Conservation (phyloP, 2,113 vertebrate genomes). For the Tursiops truncatus region DNA sequence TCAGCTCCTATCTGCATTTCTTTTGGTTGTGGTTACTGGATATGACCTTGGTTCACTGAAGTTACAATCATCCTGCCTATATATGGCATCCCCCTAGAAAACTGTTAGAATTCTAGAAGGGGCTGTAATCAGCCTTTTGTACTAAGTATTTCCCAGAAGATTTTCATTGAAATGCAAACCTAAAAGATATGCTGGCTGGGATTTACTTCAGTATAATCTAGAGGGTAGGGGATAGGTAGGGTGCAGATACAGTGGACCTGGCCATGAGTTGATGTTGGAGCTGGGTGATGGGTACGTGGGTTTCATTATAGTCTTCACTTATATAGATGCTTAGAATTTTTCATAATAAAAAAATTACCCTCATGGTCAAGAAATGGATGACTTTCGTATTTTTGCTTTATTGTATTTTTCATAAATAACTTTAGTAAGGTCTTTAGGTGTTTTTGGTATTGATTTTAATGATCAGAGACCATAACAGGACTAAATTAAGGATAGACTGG, state of each 20-base stretch:
- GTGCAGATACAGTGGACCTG: neutral
- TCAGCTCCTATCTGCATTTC: neutral
- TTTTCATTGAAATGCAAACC: neutral
- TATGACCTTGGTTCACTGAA: neutral
- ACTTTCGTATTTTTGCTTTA: conserved; percentile 37
- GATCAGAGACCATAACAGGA: neutral
- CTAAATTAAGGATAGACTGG: conserved; percentile 28
- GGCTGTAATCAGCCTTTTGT: neutral
- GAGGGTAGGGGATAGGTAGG: neutral
- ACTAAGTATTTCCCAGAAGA: neutral
- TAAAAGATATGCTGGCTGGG: neutral
- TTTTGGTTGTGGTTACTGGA: neutral
- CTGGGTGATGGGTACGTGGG: neutral
- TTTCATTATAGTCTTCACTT: conserved; percentile 25
- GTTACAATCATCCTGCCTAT: neutral
- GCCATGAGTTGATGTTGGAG: neutral
- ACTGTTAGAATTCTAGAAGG: conserved; percentile 16
- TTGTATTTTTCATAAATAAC: conserved; percentile 31
- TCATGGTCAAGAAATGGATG: neutral
- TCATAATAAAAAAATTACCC: neutral
- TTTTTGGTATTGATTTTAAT: conserved; percentile 47
- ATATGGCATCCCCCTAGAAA: neutral
- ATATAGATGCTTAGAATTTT: conserved; percentile 19
- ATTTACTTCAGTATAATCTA: neutral
- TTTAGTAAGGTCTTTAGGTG: conserved; percentile 7